These are phyloP conservation scores for Diachrysia chrysitis DNA, from an alignment of 2,888 invertebrate species.

Conservation along the genomic window DNA sequence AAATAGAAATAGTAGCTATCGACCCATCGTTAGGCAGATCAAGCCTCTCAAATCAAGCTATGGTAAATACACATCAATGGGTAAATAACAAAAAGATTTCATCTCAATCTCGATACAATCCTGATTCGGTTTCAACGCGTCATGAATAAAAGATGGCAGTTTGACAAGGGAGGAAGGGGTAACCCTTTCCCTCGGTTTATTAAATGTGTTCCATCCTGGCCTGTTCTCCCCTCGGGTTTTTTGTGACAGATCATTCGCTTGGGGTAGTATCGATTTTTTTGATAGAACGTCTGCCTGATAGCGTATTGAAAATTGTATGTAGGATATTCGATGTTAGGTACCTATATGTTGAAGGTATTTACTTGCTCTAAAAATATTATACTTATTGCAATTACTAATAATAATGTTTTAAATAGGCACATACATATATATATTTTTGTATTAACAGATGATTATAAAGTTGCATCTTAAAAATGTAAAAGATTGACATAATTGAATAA, in stretches of 20 bases:
- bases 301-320: neutral
- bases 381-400: too few species aligned
- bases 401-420: too few species aligned
- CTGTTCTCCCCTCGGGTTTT: conserved; percentile 73
- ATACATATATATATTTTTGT: too few species aligned
- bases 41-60: conserved; percentile 29
- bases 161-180: conserved; percentile 67
- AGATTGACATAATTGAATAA: too few species aligned
- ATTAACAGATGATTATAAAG: too few species aligned
- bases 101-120: conserved; percentile 73
- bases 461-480: too few species aligned
- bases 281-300: conserved; percentile 42
- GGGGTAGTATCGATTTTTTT: conserved; percentile 68
- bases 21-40: neutral
- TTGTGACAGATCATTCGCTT: conserved; percentile 77
- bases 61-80: conserved; percentile 57
- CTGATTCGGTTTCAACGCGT: conserved; percentile 76
- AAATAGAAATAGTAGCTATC: neutral
- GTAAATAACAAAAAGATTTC: conserved; percentile 77
- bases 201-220: conserved; percentile 72
- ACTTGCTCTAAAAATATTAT: too few species aligned
- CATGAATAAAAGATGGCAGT: conserved; percentile 86
- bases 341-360: too few species aligned
- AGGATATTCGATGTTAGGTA: neutral
- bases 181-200: conserved; percentile 84